Evolutionary conservation across 2,113 vertebrate species (phyloP), one percentile per base, ranked within the genome.

Genomic region (Riparia riparia): DNA sequence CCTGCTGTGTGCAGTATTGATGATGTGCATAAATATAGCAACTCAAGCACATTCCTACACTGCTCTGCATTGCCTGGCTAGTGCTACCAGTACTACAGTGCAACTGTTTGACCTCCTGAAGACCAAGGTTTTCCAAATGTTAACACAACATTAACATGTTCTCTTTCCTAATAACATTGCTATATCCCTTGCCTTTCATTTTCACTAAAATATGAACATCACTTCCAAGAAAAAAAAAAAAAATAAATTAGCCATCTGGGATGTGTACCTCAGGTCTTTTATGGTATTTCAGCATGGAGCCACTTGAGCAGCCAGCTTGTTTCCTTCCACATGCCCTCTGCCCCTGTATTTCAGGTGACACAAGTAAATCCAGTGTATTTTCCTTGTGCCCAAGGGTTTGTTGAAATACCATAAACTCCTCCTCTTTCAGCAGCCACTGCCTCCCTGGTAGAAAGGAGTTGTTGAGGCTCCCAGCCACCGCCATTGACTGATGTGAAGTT

Each of bases 351-450:
- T 61, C 47, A 57, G 12, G 25, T 8, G 21, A 32, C 34, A 37
- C 19, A 60, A n/a, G 18, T 45, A 76, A 51, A 82, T 72, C 37
- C 77, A 70, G 3, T 42, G n/a, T 34, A 13, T 77, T 49, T 93
- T 49, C 32, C 31, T 37, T 31, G 18, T 66, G 32, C 28, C 61
- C 17, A 3, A 18, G 39, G 12, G 5, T 64, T 91, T 89, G 22
- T 28, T 91, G 37, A 44, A 32, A 26, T 45, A 20, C 8, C 14
- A 5, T 17, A 9, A 16, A 12, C 19, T 64, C 3, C 0, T 45
- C 42, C 37, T n/a, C 12, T 45, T 53, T 20, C 49, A 49, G n/a
- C 0, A 2, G 18, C 7, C 1, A 2, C 31, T 56, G 42, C 49
- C 19, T 81, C 45, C 22, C 22, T 41, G 34, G 17, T 9, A 29